Conservation (phyloP, 2,113 vertebrate genomes). For the Phaetusa simplex region DNA sequence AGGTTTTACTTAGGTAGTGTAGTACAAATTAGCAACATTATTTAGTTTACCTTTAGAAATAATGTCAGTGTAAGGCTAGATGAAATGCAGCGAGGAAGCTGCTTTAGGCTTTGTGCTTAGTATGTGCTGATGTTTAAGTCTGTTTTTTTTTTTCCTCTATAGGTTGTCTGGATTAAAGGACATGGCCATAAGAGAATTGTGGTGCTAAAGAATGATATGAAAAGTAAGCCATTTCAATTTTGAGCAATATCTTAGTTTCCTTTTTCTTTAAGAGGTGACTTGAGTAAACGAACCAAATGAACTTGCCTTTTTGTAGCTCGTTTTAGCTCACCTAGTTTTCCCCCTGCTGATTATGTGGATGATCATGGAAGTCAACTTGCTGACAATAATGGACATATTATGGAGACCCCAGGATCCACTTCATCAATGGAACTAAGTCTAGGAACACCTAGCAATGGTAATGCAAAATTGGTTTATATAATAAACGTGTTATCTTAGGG, state of each 20-base stretch:
- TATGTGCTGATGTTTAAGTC: neutral
- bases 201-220: slow-evolving; percentile 98
- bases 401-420: slow-evolving; percentile 23
- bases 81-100: neutral
- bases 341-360: slow-evolving; percentile 55
- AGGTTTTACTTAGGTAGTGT: neutral
- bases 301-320: slow-evolving; percentile 60
- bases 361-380: slow-evolving; percentile 40
- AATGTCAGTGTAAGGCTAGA: neutral
- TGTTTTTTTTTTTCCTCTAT: neutral
- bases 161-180: slow-evolving; percentile 99
- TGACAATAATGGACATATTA: neutral
- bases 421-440: slow-evolving; percentile 44
- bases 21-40: neutral
- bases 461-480: neutral
- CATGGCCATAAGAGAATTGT: slow-evolving; percentile 98
- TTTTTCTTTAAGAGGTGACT: neutral
- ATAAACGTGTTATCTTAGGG: neutral
- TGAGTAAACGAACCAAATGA: neutral
- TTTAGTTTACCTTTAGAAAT: neutral
- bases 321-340: slow-evolving; percentile 67
- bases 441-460: slow-evolving; percentile 39
- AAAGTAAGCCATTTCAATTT: slow-evolving; percentile 77
- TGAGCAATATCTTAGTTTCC: neutral
- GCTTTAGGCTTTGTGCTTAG: neutral